Evolutionary conservation across 2,113 vertebrate genomes (phyloP).

Genomic region (Larimichthys polyactis): DNA sequence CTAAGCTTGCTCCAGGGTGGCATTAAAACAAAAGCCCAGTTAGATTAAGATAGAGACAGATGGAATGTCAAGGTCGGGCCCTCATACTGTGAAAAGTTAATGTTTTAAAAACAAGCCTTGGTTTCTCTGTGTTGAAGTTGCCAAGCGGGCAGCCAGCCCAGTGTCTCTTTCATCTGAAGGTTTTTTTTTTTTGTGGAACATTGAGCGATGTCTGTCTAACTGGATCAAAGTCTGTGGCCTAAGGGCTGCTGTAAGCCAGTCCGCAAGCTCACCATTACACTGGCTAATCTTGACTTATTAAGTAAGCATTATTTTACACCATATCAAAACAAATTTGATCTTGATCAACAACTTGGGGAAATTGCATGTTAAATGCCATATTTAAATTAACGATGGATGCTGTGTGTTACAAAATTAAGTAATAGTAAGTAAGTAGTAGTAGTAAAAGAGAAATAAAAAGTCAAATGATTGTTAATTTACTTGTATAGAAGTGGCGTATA

Average conservation of each 20-base stretch:
- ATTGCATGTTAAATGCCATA: not conserved
- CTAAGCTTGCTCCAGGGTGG: conserved; percentile 20
- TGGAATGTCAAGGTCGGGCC: conserved; percentile 38
- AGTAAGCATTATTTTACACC: conserved; percentile 12
- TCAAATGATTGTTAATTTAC: not conserved
- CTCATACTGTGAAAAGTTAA: conserved; percentile 49
- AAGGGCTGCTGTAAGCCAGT: not conserved
- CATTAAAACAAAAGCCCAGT: conserved; percentile 5
- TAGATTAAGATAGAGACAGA: conserved; percentile 31
- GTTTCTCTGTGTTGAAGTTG: conserved; percentile 36
- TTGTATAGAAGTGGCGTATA: not conserved
- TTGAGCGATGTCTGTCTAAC: conserved; percentile 38
- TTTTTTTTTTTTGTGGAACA: conserved; percentile 32
- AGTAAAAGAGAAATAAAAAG: not conserved
- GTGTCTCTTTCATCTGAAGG: conserved; percentile 43
- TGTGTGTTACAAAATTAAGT: fast-evolving
- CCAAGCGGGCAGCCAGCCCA: conserved; percentile 73
- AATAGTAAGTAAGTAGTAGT: not conserved
- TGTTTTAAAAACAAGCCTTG: conserved; percentile 64
- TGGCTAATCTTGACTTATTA: conserved; percentile 37
- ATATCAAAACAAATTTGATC: conserved; percentile 21
- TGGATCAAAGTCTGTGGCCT: conserved; percentile 47
- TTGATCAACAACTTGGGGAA: not conserved
- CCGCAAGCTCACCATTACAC: conserved; percentile 12
- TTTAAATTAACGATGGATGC: not conserved